Conservation (phyloP, 1,140 invertebrate species). For the Aphelenchoides besseyi region DNA sequence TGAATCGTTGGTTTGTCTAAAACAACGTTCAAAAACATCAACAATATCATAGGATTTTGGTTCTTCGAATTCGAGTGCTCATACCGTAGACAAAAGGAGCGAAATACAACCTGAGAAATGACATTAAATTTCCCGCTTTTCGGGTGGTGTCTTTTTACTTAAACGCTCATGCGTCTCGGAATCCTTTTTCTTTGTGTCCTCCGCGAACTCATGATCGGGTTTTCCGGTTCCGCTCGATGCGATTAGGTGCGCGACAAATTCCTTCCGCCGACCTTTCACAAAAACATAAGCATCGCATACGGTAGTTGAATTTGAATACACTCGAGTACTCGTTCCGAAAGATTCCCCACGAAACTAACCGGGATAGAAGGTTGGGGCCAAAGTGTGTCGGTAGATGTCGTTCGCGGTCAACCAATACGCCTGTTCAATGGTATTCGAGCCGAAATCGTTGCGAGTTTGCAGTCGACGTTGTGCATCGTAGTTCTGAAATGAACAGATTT, state of each 20-base stretch:
- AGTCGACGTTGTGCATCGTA: not conserved
- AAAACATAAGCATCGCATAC: too few relatives aligned
- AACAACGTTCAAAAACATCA: too few relatives aligned
- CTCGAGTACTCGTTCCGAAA: not conserved
- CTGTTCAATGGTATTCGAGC: not conserved
- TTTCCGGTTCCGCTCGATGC: conserved; percentile 4
- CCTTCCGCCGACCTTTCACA: conserved; percentile 4
- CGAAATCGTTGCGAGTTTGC: not conserved
- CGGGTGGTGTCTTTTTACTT: conserved; percentile 1
- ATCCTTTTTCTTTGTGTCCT: too few relatives aligned
- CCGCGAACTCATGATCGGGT: not conserved
- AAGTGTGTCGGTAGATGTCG: not conserved
- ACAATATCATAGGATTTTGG: too few relatives aligned
- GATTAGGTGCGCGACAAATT: not conserved
- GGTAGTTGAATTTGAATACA: not conserved
- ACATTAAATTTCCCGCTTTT: not conserved
- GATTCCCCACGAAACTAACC: not conserved
- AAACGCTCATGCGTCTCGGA: too few relatives aligned
- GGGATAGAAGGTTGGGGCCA: not conserved
- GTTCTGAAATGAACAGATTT: not conserved
- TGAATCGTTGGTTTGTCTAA: not conserved
- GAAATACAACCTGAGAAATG: conserved; percentile 1
- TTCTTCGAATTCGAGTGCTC: not conserved
- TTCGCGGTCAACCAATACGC: not conserved
- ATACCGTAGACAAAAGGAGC: not conserved